Evolutionary conservation across 2,888 invertebrate species (phyloP).

Genomic region (Campaea margaritaria): DNA sequence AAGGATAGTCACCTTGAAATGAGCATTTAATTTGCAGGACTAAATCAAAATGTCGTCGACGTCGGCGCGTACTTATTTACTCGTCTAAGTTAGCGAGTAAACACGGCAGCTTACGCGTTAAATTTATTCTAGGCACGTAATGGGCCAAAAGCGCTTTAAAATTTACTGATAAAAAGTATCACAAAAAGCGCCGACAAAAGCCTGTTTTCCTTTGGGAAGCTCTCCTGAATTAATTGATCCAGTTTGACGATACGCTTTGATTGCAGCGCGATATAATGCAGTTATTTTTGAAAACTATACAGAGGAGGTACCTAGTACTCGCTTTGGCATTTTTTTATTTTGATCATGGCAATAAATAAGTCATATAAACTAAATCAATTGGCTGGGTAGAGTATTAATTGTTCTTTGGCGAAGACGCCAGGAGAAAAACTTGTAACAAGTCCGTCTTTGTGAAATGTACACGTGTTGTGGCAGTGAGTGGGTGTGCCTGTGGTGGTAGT

Average conservation of each 20-base stretch:
- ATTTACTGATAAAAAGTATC: constrained; percentile 46
- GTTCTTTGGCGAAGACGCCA: no score
- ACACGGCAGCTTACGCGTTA: constrained; percentile 40
- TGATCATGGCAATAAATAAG: no score
- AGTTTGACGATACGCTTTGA: constrained; percentile 10
- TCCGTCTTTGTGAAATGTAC: no score
- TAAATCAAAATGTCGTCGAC: constrained; percentile 18
- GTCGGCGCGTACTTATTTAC: constrained; percentile 19
- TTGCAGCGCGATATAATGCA: constrained; percentile 6
- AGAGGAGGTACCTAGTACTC: no score
- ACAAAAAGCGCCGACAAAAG: constrained; percentile 32
- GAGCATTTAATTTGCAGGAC: neutral
- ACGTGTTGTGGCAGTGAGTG: no score
- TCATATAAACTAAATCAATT: no score
- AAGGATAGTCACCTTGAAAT: no score
- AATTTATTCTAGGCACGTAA: constrained; percentile 48
- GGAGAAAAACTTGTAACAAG: no score
- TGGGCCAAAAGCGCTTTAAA: constrained; percentile 42
- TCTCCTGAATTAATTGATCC: constrained; percentile 17
- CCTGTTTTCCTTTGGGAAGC: constrained; percentile 26
- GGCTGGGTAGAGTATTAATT: no score
- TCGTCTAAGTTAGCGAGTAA: constrained; percentile 34
- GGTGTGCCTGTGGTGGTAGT: no score
- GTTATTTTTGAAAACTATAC: no score
- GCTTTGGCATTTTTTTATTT: no score